phyloP scores from a whole-genome alignment of 2,113 vertebrate genomes.

The Pipa parva region DNA sequence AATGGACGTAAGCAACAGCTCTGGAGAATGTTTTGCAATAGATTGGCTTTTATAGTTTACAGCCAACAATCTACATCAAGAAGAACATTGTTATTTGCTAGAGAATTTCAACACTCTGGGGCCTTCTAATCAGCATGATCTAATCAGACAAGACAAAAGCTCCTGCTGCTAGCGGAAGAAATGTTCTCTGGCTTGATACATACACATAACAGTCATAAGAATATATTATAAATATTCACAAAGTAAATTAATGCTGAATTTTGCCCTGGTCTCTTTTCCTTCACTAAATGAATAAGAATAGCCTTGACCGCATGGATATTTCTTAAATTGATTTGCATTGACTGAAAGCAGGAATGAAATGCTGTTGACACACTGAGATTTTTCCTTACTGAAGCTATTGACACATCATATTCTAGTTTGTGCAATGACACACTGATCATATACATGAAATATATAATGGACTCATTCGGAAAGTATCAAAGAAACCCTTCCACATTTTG shows the following conservation, averaged over 20 bases:
- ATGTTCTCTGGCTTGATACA: not conserved
- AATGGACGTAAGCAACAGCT: slow-evolving; percentile 36
- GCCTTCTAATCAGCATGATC: slow-evolving; percentile 11
- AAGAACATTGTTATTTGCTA: slow-evolving; percentile 10
- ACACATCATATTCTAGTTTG: not conserved
- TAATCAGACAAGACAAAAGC: slow-evolving; percentile 31
- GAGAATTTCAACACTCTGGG: slow-evolving; percentile 12
- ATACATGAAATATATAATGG: not conserved
- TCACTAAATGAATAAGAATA: not conserved
- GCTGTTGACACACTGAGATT: slow-evolving; percentile 11
- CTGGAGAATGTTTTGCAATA: not conserved
- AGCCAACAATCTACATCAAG: slow-evolving; percentile 20
- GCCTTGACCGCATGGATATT: not conserved
- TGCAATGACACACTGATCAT: not conserved
- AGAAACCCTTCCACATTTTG: no score
- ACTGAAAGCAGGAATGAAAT: slow-evolving; percentile 10
- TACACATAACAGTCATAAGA: not conserved
- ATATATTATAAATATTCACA: not conserved
- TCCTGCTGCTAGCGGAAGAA: not conserved
- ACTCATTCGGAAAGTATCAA: not conserved
- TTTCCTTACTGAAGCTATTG: slow-evolving; percentile 14
- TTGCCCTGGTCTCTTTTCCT: not conserved
- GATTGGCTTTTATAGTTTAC: slow-evolving; percentile 7
- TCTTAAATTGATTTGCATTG: slow-evolving; percentile 8
- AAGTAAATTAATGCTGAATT: not conserved